phyloP scores from a whole-genome alignment of 2,113 vertebrate genomes.

The Hypanus sabinus region DNA sequence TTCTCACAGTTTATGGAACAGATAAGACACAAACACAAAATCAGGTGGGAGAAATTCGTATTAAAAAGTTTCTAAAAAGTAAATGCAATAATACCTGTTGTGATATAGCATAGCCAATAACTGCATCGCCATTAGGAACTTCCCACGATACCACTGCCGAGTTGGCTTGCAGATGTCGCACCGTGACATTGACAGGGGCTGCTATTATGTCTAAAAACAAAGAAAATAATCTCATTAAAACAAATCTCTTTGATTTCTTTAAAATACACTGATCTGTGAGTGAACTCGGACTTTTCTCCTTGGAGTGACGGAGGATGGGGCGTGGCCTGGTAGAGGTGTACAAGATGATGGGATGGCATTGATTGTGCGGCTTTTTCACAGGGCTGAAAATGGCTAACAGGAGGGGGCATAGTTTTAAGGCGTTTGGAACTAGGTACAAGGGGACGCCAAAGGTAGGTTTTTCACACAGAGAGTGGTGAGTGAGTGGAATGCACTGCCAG shows the following conservation, averaged over 20 bases:
- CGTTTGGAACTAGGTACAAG: too few relatives aligned
- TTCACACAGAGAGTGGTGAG: too few relatives aligned
- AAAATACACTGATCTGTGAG: not conserved
- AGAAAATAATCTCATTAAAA: constrained; percentile 10
- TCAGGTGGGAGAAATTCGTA: not conserved
- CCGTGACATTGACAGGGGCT: constrained; percentile 89
- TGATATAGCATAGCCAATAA: constrained; percentile 92
- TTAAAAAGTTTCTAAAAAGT: not conserved
- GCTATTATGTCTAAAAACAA: constrained; percentile 72
- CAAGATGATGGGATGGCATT: too few relatives aligned
- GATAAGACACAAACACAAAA: not conserved
- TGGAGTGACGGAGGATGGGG: too few relatives aligned
- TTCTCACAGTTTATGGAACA: not conserved
- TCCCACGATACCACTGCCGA: constrained; percentile 92
- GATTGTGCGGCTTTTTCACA: too few relatives aligned
- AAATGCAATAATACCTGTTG: constrained; percentile 71
- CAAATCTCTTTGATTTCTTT: not conserved
- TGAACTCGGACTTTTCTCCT: too few relatives aligned
- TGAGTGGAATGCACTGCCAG: too few relatives aligned
- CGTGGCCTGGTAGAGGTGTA: too few relatives aligned
- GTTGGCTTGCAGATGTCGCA: constrained; percentile 85
- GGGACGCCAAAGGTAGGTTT: too few relatives aligned
- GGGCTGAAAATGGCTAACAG: too few relatives aligned
- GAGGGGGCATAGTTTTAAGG: too few relatives aligned
- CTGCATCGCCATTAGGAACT: constrained; percentile 83